phyloP scores from a whole-genome alignment of 2,888 invertebrate genomes.

The Microchrysa polita region DNA sequence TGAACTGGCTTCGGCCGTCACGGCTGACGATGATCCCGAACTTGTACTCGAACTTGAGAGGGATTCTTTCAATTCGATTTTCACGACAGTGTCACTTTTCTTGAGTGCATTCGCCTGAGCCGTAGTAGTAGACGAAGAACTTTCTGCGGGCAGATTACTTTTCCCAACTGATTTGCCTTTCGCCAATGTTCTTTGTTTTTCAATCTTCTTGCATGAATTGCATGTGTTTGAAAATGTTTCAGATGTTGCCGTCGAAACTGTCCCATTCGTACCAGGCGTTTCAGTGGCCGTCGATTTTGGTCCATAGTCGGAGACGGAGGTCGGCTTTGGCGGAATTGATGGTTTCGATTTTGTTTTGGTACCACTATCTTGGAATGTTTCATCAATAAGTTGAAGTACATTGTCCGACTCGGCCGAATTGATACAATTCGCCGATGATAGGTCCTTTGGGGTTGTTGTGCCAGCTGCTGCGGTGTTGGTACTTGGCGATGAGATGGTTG shows the following conservation, averaged over 20 bases:
- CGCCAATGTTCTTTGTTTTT: neutral
- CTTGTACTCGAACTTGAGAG: constrained; percentile 10
- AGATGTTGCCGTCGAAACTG: neutral
- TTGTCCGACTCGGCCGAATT: constrained; percentile 49
- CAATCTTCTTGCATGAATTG: neutral
- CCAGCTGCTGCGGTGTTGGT: constrained; percentile 43
- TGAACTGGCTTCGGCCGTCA: constrained; percentile 28
- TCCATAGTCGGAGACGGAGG: neutral
- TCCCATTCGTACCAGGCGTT: neutral
- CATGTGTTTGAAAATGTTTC: constrained; percentile 28
- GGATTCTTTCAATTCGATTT: constrained; percentile 23
- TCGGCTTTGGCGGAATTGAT: neutral
- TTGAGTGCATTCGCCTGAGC: neutral
- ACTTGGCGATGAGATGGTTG: constrained; percentile 46
- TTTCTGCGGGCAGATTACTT: neutral
- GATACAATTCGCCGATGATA: constrained; percentile 29
- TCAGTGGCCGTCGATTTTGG: neutral
- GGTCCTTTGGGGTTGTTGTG: constrained; percentile 39
- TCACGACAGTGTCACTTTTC: constrained; percentile 23
- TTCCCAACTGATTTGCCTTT: neutral
- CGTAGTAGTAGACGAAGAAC: no score
- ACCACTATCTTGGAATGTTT: constrained; percentile 38
- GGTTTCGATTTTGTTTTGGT: neutral
- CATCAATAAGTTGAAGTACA: constrained; percentile 47
- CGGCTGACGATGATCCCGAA: constrained; percentile 13